Evolutionary conservation across 2,113 vertebrate genomes (phyloP).

Genomic region (Fukomys damarensis): DNA sequence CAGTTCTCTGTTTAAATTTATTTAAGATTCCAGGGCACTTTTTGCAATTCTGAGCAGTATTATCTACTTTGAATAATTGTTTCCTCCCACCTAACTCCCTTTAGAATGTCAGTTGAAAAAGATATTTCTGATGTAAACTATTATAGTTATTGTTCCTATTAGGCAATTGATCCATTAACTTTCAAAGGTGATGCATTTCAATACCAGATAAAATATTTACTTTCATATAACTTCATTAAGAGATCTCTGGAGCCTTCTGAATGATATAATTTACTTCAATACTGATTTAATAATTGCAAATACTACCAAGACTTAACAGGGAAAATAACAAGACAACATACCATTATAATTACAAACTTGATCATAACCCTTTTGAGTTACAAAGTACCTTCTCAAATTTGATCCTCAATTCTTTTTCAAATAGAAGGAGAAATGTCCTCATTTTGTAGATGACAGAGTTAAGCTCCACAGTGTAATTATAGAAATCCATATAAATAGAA

Average conservation of each 20-base stretch:
- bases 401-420: slow-evolving; percentile 33
- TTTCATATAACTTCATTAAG: slow-evolving; percentile 71
- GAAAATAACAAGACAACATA: slow-evolving; percentile 47
- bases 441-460: not conserved
- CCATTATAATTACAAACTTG: slow-evolving; percentile 67
- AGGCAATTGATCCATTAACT: slow-evolving; percentile 73
- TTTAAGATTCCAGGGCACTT: slow-evolving; percentile 27
- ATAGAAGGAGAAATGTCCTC: not conserved
- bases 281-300: slow-evolving; percentile 61
- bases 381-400: slow-evolving; percentile 35
- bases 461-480: not conserved
- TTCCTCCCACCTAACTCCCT: slow-evolving; percentile 56
- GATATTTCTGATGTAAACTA: slow-evolving; percentile 63
- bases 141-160: slow-evolving; percentile 65
- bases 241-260: slow-evolving; percentile 53
- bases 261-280: slow-evolving; percentile 58
- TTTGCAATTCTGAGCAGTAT: slow-evolving; percentile 40
- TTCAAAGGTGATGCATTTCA: slow-evolving; percentile 66
- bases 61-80: slow-evolving; percentile 60
- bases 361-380: slow-evolving; percentile 49
- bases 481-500: not conserved
- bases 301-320: slow-evolving; percentile 23
- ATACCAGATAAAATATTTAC: slow-evolving; percentile 73
- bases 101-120: slow-evolving; percentile 66
- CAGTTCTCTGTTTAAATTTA: not conserved